phyloP scores from a whole-genome alignment of 1,140 invertebrate genomes.

The Leptinotarsa defecta region DNA sequence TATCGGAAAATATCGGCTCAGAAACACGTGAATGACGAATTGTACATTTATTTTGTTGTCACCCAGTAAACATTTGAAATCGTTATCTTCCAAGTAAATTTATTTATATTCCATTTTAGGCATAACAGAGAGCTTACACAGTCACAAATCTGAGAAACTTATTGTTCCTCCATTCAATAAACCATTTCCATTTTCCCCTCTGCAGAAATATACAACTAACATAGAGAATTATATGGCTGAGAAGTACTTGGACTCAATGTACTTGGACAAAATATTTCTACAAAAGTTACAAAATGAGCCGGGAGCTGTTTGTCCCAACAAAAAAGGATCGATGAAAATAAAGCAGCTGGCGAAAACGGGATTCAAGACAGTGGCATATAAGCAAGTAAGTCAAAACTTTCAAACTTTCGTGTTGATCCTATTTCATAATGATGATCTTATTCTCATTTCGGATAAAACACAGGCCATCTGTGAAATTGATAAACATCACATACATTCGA shows the following conservation, averaged over 20 bases:
- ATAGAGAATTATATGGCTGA: conserved; percentile 58
- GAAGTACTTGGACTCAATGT: conserved; percentile 63
- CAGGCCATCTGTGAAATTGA: too few relatives aligned
- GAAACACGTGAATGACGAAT: too few relatives aligned
- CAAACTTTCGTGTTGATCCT: background rate
- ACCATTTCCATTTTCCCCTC: conserved; percentile 49
- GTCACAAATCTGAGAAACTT: conserved; percentile 49
- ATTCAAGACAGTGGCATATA: conserved; percentile 57
- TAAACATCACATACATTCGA: too few relatives aligned
- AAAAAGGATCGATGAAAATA: conserved; percentile 56
- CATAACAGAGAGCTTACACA: conserved; percentile 48
- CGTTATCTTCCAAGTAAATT: too few relatives aligned
- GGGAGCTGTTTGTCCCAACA: conserved; percentile 59
- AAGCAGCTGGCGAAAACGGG: conserved; percentile 56
- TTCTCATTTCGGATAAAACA: too few relatives aligned
- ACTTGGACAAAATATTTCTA: conserved; percentile 61
- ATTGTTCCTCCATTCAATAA: conserved; percentile 43
- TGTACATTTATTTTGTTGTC: too few relatives aligned
- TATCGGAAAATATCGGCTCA: too few relatives aligned
- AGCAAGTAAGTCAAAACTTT: conserved; percentile 39
- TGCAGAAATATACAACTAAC: conserved; percentile 58
- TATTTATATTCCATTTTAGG: too few relatives aligned
- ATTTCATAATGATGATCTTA: too few relatives aligned
- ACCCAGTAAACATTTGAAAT: too few relatives aligned
- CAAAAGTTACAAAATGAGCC: conserved; percentile 55